These are phyloP conservation scores for Sphaeramia orbicularis DNA, from an alignment of 2,797 vertebrate genomes.

Conservation along the genomic window DNA sequence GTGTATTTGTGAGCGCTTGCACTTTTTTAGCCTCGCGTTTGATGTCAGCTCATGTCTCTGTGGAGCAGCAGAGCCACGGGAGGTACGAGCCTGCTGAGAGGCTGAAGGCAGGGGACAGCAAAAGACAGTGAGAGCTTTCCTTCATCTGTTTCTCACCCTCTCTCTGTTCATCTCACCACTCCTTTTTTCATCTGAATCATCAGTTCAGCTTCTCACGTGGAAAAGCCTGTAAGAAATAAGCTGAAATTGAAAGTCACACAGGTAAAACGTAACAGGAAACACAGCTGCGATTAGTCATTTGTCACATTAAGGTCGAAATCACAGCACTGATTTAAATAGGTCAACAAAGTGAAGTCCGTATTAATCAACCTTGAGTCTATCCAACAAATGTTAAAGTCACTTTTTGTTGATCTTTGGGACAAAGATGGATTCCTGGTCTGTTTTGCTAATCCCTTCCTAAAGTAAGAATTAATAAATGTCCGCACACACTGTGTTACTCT, in stretches of 20 bases:
- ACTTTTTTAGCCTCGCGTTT: conserved; percentile 61
- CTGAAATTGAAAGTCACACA: conserved; percentile 57
- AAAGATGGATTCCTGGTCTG: not conserved
- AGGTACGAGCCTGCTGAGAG: conserved; percentile 61
- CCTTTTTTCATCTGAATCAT: conserved; percentile 49
- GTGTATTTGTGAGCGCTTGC: conserved; percentile 17
- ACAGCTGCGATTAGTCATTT: conserved; percentile 46
- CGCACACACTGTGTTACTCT: not conserved
- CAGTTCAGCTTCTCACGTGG: conserved; percentile 14
- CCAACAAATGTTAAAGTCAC: conserved; percentile 47
- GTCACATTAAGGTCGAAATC: conserved; percentile 47
- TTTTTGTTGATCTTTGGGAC: conserved; percentile 33
- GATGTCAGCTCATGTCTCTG: conserved; percentile 72
- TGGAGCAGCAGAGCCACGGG: conserved; percentile 61
- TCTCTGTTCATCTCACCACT: conserved; percentile 3
- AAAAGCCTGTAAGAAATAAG: conserved; percentile 23
- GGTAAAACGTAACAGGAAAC: conserved; percentile 35
- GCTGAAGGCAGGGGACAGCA: conserved; percentile 59
- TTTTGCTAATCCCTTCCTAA: not conserved
- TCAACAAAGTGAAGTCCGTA: conserved; percentile 53
- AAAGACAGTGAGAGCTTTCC: conserved; percentile 48
- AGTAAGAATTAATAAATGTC: not conserved
- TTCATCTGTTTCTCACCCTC: conserved; percentile 39
- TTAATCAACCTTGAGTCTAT: conserved; percentile 53
- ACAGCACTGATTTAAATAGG: conserved; percentile 56